These are phyloP conservation scores for Indicator maculatus DNA, from an alignment of 2,113 vertebrate species.

Conservation along the genomic window DNA sequence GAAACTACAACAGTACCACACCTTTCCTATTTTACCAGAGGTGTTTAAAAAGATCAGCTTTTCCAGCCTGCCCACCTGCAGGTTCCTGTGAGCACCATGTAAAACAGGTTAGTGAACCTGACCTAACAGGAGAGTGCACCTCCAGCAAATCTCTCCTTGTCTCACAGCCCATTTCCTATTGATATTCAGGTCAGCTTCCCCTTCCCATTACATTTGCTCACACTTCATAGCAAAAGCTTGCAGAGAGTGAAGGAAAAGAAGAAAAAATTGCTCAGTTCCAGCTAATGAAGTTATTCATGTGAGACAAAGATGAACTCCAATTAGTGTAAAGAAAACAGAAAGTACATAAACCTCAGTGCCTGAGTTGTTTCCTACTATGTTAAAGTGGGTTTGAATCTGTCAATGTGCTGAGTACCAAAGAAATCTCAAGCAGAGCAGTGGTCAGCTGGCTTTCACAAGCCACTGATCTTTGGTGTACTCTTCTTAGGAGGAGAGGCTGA, in stretches of 20 bases:
- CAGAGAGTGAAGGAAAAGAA: background rate
- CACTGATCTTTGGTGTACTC: too few relatives aligned
- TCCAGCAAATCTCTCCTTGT: background rate
- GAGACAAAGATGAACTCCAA: background rate
- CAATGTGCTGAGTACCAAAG: too few relatives aligned
- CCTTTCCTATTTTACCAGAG: background rate
- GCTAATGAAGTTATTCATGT: background rate
- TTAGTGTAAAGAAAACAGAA: background rate
- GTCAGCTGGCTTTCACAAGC: too few relatives aligned
- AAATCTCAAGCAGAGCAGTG: too few relatives aligned
- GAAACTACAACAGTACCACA: background rate
- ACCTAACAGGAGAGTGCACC: background rate
- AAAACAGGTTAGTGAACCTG: background rate
- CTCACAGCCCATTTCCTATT: background rate
- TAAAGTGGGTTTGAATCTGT: background rate
- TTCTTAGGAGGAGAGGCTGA: too few relatives aligned
- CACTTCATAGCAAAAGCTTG: background rate
- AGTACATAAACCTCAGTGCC: background rate
- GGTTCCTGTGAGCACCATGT: background rate
- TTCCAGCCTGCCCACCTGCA: background rate
- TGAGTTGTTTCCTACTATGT: background rate
- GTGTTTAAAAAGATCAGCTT: background rate
- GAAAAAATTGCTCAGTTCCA: background rate
- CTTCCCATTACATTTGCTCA: constrained; percentile 19
- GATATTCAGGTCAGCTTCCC: constrained; percentile 4